Conservation (phyloP, 2,888 invertebrate species). For the Girardia tigrina region DNA sequence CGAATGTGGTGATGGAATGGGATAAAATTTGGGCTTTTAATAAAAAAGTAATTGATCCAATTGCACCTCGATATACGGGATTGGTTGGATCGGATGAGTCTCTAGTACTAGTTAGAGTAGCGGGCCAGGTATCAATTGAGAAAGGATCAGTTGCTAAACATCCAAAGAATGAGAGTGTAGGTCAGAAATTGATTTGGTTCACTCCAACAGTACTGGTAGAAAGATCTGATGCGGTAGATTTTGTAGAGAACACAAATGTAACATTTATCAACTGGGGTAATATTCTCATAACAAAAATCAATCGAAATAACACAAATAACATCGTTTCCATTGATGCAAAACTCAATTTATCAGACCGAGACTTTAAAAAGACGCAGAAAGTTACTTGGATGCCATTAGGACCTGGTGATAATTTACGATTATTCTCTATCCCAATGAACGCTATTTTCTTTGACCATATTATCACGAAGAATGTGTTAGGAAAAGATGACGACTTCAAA, state of each 20-base stretch:
- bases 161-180: constrained; percentile 53
- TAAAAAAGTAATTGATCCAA: constrained; percentile 91
- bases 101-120: constrained; percentile 57
- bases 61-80: constrained; percentile 80
- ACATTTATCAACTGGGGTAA: constrained; percentile 99
- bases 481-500: constrained; percentile 94
- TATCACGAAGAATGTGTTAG: constrained; percentile 75
- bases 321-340: constrained; percentile 62
- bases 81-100: constrained; percentile 55
- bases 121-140: constrained; percentile 54
- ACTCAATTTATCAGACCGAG: constrained; percentile 72
- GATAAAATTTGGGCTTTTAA: constrained; percentile 99
- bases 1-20: constrained; percentile 98
- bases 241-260: constrained; percentile 76
- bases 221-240: constrained; percentile 65
- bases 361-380: constrained; percentile 89
- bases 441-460: constrained; percentile 89
- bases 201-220: constrained; percentile 70
- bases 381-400: constrained; percentile 67
- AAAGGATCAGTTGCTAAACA: constrained; percentile 6
- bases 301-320: constrained; percentile 54
- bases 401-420: constrained; percentile 40
- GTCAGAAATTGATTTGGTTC: constrained; percentile 62
- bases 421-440: constrained; percentile 58
- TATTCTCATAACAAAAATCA: constrained; percentile 67